phyloP scores from a whole-genome alignment of 2,113 vertebrate species.

The Spea bombifrons region DNA sequence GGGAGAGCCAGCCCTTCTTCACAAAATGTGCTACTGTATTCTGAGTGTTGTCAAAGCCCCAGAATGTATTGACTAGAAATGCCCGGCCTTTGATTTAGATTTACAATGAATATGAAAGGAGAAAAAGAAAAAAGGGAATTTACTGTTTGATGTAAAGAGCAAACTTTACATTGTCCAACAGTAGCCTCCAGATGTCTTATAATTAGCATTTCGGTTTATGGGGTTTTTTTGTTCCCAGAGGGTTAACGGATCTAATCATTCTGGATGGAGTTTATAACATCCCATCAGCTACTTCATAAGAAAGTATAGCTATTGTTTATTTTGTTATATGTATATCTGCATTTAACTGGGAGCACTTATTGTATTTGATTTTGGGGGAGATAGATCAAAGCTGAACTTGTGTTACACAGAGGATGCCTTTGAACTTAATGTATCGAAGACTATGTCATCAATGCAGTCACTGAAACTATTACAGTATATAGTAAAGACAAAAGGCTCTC shows the following conservation, averaged over 20 bases:
- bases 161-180: slow-evolving; percentile 15
- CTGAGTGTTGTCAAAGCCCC: slow-evolving; percentile 12
- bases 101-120: slow-evolving; percentile 36
- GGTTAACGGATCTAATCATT: background rate
- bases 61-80: slow-evolving; percentile 25
- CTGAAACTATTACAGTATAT: no score
- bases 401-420: no score
- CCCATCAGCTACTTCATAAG: no score
- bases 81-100: slow-evolving; percentile 19
- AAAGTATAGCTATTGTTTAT: no score
- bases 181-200: slow-evolving; percentile 21
- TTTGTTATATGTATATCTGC: no score
- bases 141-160: slow-evolving; percentile 22
- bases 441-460: no score
- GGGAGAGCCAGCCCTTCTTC: background rate
- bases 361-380: no score
- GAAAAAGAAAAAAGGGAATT: slow-evolving; percentile 27
- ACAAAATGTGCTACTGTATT: background rate
- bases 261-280: no score
- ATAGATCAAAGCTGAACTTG: no score
- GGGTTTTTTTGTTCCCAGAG: background rate
- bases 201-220: slow-evolving; percentile 31
- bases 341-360: no score
- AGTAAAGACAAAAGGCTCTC: no score
- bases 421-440: no score